Base-by-base conservation (phyloP, 2,888 invertebrate species). In the Loripinus fragilis region DNA sequence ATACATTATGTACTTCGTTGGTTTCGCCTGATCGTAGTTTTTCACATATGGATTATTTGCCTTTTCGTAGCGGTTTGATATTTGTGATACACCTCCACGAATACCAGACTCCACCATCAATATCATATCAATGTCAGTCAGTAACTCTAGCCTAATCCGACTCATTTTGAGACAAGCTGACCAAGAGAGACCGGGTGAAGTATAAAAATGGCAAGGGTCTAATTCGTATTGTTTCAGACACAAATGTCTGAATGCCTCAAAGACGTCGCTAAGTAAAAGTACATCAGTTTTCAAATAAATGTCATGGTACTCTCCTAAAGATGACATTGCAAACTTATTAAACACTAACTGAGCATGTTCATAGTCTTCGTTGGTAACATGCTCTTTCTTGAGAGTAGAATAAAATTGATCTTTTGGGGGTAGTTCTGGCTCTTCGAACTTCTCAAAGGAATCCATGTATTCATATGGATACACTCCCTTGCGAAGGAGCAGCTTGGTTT, bases 391-490 rank as follows among this genome's bases (percentile, higher is more conserved):
- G 28, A 80, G 45, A 8, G 41, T 41, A 20, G 71, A 74, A 55
- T 74, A 74, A 28, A 78, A 78, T 35, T 17, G 23, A 0, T 78
- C 45, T 7, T n/a, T 50, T 0, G 52, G 23, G 7, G 78, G 78
- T 55, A 78, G 45, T 23, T 23, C 38, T 33, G 20, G 10, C 50
- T 71, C 74, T 1, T 74, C 45, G 52, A 78, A 74, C n/a, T 20
- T 23, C 2, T 52, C 65, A 42, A 52, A 64, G 0, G 35, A 52
- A 45, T 71, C 68, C 65, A 78, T 33, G 25, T 78, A 74, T 0
- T 74, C 71, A 71, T 78, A 76, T 5, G 72, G 68, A 35, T 76
- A 72, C 15, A 72, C 60, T n/a, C 76, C 70, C 38, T 72, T 76
- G 1, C 70, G 70, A 3, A 71, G 28, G 0, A 78, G 67, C 17